Base-by-base conservation (phyloP, 2,113 vertebrate species). In the Bettongia penicillata region DNA sequence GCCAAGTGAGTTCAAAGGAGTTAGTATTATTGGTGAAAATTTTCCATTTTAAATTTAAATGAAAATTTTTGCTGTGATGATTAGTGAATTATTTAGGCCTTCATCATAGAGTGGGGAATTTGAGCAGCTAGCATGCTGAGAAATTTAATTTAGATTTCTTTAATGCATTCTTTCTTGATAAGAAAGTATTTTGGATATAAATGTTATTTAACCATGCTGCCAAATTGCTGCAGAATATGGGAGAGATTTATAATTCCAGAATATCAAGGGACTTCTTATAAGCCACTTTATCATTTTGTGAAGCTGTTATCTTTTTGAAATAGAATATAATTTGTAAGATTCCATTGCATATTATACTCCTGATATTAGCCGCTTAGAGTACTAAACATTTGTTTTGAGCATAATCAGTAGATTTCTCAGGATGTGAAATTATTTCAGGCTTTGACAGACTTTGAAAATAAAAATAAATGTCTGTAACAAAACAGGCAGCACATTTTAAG, bases 281-380 rank as follows among this genome's bases (percentile, higher is more conserved):
- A 98, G 96, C 93, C 96, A 96, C 95, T 98, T 96, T 96, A 98
- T 98, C 57, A 94, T 98, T 97, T 97, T 98, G 96, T 97, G 96
- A 94, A 94, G 95, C 91, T 97, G 95, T 96, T 97, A 8, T 98
- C 98, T 97, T 97, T 95, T 97, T 98, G 96, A 98, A 97, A 94
- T 55, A 23, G 89, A 97, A 96, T 96, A 94, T 94, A 94, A 97
- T 98, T 97, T 98, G 91, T 95, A 89, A 96, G 96, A 97, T 93
- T 98, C 92, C 25, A n/a, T 95, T 97, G 96, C 96, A 43, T 31
- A 4, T 97, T 90, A 94, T 57, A n/a, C 57, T 77, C 97, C 98
- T 97, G 90, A 94, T 97, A 95, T 57, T 12, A 91, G 93, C 47
- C 95, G 61, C 55, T 91, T 53, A 89, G 57, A 96, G 90, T 93